phyloP scores from a whole-genome alignment of 1,140 invertebrate genomes.

The Drosophila guanche region DNA sequence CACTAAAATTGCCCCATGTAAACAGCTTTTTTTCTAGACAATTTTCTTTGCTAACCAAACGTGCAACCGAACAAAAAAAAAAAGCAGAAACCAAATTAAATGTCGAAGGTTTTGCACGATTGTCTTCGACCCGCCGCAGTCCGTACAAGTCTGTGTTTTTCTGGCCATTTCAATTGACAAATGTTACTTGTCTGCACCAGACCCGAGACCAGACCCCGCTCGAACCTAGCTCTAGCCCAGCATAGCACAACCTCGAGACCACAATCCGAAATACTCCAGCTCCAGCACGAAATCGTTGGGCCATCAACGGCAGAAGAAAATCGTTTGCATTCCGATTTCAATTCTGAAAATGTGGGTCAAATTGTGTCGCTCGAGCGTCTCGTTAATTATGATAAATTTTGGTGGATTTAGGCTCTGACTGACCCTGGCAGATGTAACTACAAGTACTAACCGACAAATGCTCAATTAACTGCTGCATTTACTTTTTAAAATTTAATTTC shows the following conservation, averaged over 20 bases:
- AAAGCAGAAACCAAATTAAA: constrained; percentile 72
- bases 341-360: constrained; percentile 63
- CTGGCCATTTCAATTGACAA: constrained; percentile 74
- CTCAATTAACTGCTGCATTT: constrained; percentile 47
- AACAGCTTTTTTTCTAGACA: constrained; percentile 58
- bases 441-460: constrained; percentile 32
- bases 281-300: constrained; percentile 59
- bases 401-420: constrained; percentile 31
- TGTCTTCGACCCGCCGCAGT: constrained; percentile 47
- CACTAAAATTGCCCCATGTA: constrained; percentile 50
- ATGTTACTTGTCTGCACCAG: constrained; percentile 47
- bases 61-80: constrained; percentile 56
- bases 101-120: constrained; percentile 81
- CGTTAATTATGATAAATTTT: constrained; percentile 68
- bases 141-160: constrained; percentile 44
- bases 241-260: constrained; percentile 44
- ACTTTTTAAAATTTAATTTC: constrained; percentile 1
- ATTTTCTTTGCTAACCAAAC: constrained; percentile 70
- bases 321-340: constrained; percentile 49
- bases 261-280: constrained; percentile 43
- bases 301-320: constrained; percentile 52
- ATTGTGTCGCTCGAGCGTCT: constrained; percentile 68
- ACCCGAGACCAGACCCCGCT: constrained; percentile 5
- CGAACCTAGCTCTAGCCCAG: constrained; percentile 25
- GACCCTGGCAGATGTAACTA: constrained; percentile 43